A percentile compares a stretch with the other conserved stretches of the same genome.
phyloP scores from a whole-genome alignment of 2,888 invertebrate genomes.

The Crossocerus cetratus region DNA sequence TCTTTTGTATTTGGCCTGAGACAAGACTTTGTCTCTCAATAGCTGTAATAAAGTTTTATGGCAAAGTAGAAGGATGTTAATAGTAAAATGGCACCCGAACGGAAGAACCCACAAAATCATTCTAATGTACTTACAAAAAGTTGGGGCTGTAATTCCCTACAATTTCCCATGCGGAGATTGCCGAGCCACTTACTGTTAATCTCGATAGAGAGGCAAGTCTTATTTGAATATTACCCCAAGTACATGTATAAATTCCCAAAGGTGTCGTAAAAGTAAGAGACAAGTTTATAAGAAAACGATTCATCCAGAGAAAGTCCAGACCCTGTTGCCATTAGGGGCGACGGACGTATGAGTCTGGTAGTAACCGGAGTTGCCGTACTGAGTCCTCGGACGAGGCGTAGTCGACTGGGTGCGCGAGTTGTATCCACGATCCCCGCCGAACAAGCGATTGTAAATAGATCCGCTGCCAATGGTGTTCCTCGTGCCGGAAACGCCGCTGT shows the following conservation, averaged over 20 bases:
- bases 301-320: constrained; percentile 72
- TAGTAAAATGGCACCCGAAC: background rate
- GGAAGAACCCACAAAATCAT: background rate
- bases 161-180: background rate
- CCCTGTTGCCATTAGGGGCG: constrained; percentile 68
- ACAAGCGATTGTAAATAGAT: constrained; percentile 65
- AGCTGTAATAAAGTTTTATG: background rate
- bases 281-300: background rate
- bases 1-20: no score
- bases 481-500: constrained; percentile 56
- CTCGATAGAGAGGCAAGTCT: background rate
- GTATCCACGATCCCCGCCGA: constrained; percentile 47
- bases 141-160: background rate
- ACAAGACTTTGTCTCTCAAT: no score
- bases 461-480: constrained; percentile 64
- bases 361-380: constrained; percentile 58
- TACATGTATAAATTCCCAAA: no score
- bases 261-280: background rate
- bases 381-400: constrained; percentile 42
- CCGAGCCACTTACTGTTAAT: background rate
- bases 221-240: background rate
- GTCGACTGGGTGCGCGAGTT: constrained; percentile 27
- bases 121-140: background rate
- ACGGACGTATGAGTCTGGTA: constrained; percentile 64
- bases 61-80: background rate